Base-by-base conservation (phyloP, 2,888 invertebrate species). In the Pristionchus fissidentatus region DNA sequence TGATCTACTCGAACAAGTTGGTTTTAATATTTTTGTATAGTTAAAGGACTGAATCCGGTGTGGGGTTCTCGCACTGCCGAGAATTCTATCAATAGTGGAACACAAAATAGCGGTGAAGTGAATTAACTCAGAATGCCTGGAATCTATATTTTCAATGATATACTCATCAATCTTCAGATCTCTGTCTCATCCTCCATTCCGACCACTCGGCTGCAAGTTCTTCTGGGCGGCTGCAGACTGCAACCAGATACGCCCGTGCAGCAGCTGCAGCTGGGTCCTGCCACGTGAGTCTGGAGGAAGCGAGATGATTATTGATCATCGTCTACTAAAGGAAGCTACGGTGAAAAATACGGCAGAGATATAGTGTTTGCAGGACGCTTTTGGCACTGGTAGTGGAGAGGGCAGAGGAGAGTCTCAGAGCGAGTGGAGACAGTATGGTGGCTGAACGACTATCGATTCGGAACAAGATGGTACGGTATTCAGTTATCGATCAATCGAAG, bases 341-440 rank as follows among this genome's bases (percentile, higher is more conserved):
- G 13, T 49, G 38, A 22, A 32, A 15, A 5, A 46, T 73, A 4
- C 32, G 8, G 29, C 52, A 19, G 35, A 73, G 13, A 38, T 73
- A 3, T 3, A 73, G 3, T 41, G 8, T 41, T 22, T 35, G 5
- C 26, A 79, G 79, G 7, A 35, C 38, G 19, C 57, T 79, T 4
- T 57, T 79, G 4, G 79, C 79, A 3, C 22, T 79, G 0, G 57
- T 79, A 26, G 57, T 57, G n/a, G 79, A 79, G 19, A 35, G 22
- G 32, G 32, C 35, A 41, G 57, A n/a, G 8, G 35, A 19, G 13
- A 8, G 1, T 32, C 10, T 19, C 38, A 1, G 55, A 38, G 5
- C 22, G 15, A 32, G 29, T n/a, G 79, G 38, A 49, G 4, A 15
- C 38, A 38, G n/a, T 26, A 60, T 26, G 19, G 62, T n/a, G n/a